Percentiles rank a stretch among this genome's conserved stretches.
Evolutionary conservation across 2,113 vertebrate genomes (phyloP).

Genomic region (Saiga tatarica): DNA sequence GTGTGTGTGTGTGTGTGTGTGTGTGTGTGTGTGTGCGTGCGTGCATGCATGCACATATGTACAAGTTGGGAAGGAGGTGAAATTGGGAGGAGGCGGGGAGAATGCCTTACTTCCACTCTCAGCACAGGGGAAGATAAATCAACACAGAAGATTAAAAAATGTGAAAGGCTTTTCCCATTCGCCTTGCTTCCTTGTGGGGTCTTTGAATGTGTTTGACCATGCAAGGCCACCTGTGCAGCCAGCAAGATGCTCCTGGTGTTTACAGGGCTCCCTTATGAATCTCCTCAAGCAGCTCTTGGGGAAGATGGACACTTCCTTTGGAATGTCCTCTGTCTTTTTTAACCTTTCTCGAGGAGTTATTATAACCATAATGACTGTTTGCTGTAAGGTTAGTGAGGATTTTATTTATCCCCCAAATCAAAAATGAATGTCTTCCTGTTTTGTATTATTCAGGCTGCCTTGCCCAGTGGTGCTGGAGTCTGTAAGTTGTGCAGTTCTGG

Average conservation of each 20-base stretch:
- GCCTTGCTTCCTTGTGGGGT: neutral
- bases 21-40: neutral
- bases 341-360: neutral
- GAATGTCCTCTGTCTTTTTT: slow-evolving; percentile 12
- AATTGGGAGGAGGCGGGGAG: neutral
- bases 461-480: neutral
- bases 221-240: slow-evolving; percentile 58
- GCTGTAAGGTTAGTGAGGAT: neutral
- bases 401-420: neutral
- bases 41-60: neutral
- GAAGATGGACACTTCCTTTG: slow-evolving; percentile 31
- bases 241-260: slow-evolving; percentile 61
- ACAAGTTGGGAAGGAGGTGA: neutral
- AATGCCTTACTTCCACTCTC: slow-evolving; percentile 26
- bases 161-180: slow-evolving; percentile 42
- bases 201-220: slow-evolving; percentile 61
- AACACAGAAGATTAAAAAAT: slow-evolving; percentile 37
- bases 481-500: neutral
- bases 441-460: neutral
- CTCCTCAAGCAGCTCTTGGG: slow-evolving; percentile 47
- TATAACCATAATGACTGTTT: neutral
- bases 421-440: neutral
- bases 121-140: slow-evolving; percentile 51
- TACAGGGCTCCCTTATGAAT: slow-evolving; percentile 62
- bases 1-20: neutral